Base-by-base conservation (phyloP, 2,888 invertebrate species). In the Folsomia candida region DNA sequence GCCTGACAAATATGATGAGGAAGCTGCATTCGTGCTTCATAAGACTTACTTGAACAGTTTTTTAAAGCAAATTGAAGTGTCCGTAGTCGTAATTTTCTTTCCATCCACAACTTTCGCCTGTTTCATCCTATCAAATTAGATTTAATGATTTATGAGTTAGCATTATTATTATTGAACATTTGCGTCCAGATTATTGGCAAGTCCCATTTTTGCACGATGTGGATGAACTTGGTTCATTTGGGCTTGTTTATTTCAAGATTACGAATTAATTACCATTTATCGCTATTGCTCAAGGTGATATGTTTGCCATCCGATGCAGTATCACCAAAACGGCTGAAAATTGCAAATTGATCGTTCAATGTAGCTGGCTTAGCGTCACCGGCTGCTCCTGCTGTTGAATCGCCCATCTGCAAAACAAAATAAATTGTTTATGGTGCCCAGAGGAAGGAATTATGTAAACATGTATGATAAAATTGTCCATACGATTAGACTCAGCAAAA, bases 11-110 rank as follows among this genome's bases (percentile, higher is more conserved):
- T 14, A 9, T 9, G 20, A 22, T 18, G 9, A 20, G 51, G 6
- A 54, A 2, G 14, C 6, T 37, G 51, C 51, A 62, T 29, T 54
- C 58, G 63, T 9, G 57, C 60, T 61, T 26, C 6, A n/a, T 58
- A 14, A 2, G 9, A 80, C 83, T 61, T 88, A 89, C 87, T 93
- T 94, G 79, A 93, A 88, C 11, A 78, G 74, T 82, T 93, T 93
- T 82, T 93, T 93, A 83, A 94, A 94, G 82, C 90, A 89, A 76
- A 94, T 93, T 59, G 91, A 94, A 0, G 94, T 94, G 82, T 94
- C 94, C 2, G 93, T 94, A 20, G 94, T 94, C 0, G 92, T 91
- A 75, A 93, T 90, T 81, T 90, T 91, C 84, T 92, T 93, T 1
- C 89, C 88, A 72, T 89, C 94, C 61, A 85, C 83, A 22, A 90